Conservation (phyloP, 1,140 invertebrate genomes). For the Brachionus manjavacas region DNA sequence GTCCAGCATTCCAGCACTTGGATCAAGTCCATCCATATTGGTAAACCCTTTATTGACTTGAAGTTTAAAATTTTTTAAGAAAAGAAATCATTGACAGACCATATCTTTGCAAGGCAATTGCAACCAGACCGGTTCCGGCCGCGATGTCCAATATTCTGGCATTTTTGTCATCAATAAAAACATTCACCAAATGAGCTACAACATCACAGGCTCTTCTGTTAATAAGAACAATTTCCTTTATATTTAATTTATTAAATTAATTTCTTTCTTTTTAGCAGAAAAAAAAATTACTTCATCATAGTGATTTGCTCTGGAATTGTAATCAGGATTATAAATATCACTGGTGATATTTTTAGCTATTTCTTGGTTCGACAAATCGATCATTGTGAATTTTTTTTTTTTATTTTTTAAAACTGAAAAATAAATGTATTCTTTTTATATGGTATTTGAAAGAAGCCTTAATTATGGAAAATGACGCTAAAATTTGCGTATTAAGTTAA, state of each 20-base stretch:
- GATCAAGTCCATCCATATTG: slow-evolving; percentile 4
- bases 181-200: not conserved
- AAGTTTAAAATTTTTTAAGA: not conserved
- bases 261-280: not conserved
- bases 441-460: too few species aligned
- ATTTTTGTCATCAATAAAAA: not conserved
- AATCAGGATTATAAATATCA: not conserved
- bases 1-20: not conserved
- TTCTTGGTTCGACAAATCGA: slow-evolving; percentile 25
- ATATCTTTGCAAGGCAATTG: not conserved
- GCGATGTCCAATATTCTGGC: slow-evolving; percentile 2
- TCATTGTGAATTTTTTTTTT: not conserved
- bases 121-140: not conserved
- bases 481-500: not conserved
- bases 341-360: not conserved
- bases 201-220: slow-evolving; percentile 1
- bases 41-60: not conserved
- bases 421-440: too few species aligned
- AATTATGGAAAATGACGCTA: not conserved
- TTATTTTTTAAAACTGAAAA: slow-evolving; percentile 43
- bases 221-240: not conserved
- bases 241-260: not conserved
- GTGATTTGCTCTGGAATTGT: not conserved
- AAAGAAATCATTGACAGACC: not conserved
- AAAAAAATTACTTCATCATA: not conserved